Evolutionary conservation across 2,797 vertebrate genomes (phyloP).

Genomic region (Brachyrhaphis roseni): DNA sequence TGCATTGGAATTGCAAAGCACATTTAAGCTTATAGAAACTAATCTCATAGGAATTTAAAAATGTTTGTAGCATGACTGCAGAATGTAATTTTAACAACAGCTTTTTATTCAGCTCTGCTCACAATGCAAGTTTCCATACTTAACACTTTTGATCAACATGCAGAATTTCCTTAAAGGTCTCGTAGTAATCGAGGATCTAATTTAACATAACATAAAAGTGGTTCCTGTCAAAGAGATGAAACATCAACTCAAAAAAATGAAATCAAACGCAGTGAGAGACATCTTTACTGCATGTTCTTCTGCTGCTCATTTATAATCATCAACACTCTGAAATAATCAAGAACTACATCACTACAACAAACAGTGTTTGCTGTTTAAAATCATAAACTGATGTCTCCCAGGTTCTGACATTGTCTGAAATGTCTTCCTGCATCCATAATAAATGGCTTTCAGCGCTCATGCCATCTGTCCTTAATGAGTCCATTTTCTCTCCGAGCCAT

Average conservation of each 20-base stretch:
- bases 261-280: conserved; percentile 22
- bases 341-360: conserved; percentile 73
- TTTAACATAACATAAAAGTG: conserved; percentile 20
- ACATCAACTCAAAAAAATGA: not conserved
- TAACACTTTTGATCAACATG: conserved; percentile 53
- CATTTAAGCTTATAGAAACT: conserved; percentile 46
- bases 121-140: conserved; percentile 45
- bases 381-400: conserved; percentile 76
- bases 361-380: conserved; percentile 74
- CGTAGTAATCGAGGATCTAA: conserved; percentile 33
- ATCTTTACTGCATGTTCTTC: conserved; percentile 35
- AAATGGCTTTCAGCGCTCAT: conserved; percentile 87
- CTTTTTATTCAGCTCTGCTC: conserved; percentile 8
- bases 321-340: conserved; percentile 76
- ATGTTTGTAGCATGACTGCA: conserved; percentile 46
- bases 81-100: conserved; percentile 20
- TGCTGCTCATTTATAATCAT: conserved; percentile 67
- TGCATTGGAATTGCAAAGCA: conserved; percentile 61
- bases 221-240: conserved; percentile 27
- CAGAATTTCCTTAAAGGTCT: conserved; percentile 33
- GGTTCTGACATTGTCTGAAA: conserved; percentile 79
- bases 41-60: conserved; percentile 56
- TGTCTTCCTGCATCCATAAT: conserved; percentile 77
- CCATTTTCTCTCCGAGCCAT: conserved; percentile 88
- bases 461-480: conserved; percentile 97